Evolutionary conservation across 2,888 invertebrate genomes (phyloP).

Genomic region (Cenopis cana): DNA sequence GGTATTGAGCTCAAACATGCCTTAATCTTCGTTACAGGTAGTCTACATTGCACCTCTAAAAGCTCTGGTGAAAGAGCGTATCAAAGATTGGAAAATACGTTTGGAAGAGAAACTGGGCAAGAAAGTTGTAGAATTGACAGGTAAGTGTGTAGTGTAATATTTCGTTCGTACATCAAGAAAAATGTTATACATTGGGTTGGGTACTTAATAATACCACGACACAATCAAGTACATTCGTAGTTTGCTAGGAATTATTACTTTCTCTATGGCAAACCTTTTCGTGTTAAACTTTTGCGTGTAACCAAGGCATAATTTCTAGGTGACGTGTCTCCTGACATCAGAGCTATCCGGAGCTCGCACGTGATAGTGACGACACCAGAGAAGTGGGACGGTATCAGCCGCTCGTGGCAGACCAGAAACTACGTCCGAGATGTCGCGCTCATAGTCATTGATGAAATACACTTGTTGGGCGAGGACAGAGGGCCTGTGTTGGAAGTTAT

Average conservation of each 20-base stretch:
- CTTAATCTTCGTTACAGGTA: constrained; percentile 80
- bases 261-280: no score
- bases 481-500: constrained; percentile 98
- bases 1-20: not conserved
- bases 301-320: constrained; percentile 56
- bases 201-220: no score
- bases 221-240: no score
- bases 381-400: constrained; percentile 99
- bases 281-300: not conserved
- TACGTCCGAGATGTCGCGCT: constrained; percentile 96
- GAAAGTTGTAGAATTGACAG: constrained; percentile 97
- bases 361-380: constrained; percentile 99
- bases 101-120: constrained; percentile 90
- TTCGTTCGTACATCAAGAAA: not conserved
- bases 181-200: no score
- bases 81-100: constrained; percentile 96
- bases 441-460: constrained; percentile 99
- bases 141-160: constrained; percentile 78
- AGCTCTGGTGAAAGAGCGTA: constrained; percentile 97
- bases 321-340: constrained; percentile 92
- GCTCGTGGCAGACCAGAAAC: constrained; percentile 98
- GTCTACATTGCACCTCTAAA: constrained; percentile 99
- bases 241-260: no score
- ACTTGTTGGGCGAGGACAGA: constrained; percentile 95
- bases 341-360: constrained; percentile 92